These are phyloP conservation scores for Cotesia typhae DNA, from an alignment of 1,140 invertebrate genomes.

Conservation along the genomic window DNA sequence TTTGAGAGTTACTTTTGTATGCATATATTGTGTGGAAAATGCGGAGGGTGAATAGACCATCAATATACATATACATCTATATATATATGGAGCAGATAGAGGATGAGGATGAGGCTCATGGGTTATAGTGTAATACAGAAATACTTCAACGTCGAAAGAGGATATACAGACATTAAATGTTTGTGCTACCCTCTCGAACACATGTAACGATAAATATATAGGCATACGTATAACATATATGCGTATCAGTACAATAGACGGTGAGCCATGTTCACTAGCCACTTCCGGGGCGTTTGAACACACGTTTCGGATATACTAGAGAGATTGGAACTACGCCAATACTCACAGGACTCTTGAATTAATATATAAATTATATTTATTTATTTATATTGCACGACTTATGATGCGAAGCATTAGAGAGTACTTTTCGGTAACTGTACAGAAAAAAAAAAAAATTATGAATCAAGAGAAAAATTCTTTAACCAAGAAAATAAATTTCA, in stretches of 20 bases:
- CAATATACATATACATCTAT: not conserved
- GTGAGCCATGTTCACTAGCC: constrained; percentile 21
- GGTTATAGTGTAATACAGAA: not conserved
- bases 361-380: constrained; percentile 2
- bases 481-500: no score
- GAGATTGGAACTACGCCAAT: constrained; percentile 18
- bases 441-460: no score
- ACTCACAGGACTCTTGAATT: not conserved
- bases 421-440: no score
- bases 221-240: not conserved
- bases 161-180: constrained; percentile 1
- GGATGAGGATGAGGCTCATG: no score
- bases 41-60: not conserved
- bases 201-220: constrained; percentile 13
- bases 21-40: no score
- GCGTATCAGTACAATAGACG: constrained; percentile 20
- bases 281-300: constrained; percentile 25
- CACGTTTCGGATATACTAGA: constrained; percentile 17
- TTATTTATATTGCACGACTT: no score
- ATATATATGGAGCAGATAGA: no score
- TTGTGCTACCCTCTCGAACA: constrained; percentile 26
- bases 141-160: not conserved
- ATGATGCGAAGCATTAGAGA: no score
- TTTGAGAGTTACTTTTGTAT: not conserved
- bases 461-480: no score